Evolutionary conservation across 2,888 invertebrate genomes (phyloP).

Genomic region (Dynastes maya): DNA sequence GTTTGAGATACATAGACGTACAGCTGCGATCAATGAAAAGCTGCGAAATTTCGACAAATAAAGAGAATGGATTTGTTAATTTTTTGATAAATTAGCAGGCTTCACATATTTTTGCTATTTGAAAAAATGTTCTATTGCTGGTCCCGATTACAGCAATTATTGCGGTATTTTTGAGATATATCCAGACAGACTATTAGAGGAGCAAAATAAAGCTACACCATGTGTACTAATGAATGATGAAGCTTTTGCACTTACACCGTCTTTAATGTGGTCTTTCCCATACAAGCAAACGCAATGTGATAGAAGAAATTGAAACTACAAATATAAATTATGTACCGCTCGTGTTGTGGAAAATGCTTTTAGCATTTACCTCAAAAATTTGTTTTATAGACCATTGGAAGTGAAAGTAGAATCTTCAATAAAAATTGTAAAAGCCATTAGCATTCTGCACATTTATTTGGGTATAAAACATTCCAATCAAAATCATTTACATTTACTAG

Average conservation of each 20-base stretch:
- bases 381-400: constrained; percentile 56
- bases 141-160: constrained; percentile 55
- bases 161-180: constrained; percentile 54
- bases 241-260: not conserved
- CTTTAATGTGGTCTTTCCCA: not conserved
- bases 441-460: constrained; percentile 37
- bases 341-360: not conserved
- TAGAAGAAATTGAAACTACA: not conserved
- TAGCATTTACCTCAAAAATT: constrained; percentile 56
- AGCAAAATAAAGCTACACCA: constrained; percentile 44
- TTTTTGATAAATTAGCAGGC: constrained; percentile 31
- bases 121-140: constrained; percentile 48
- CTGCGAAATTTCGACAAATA: too few species aligned
- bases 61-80: too few species aligned
- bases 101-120: constrained; percentile 52
- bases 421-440: constrained; percentile 53
- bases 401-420: constrained; percentile 54
- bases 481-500: not conserved
- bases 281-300: too few species aligned
- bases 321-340: not conserved
- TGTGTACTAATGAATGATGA: not conserved
- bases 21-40: too few species aligned
- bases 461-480: constrained; percentile 19
- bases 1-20: too few species aligned
- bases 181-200: constrained; percentile 30